A percentile compares a stretch with the other conserved stretches of the same genome.
Conservation (phyloP, 2,888 invertebrate species). For the Pyralis farinalis region DNA sequence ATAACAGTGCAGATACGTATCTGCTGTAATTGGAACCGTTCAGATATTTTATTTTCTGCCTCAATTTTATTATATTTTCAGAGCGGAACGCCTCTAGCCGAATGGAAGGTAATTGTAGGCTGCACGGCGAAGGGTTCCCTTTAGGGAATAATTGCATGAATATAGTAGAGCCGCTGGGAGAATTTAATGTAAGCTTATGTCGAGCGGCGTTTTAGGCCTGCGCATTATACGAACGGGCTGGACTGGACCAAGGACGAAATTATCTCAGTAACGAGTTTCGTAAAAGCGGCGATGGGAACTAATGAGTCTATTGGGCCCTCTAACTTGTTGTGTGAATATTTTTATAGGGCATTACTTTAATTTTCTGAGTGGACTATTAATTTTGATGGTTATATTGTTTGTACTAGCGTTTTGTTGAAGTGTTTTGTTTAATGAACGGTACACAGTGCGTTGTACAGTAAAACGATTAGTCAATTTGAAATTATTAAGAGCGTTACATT, state of each 20-base stretch:
- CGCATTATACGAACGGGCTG: conserved; percentile 60
- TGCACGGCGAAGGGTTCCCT: conserved; percentile 69
- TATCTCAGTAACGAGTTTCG: conserved; percentile 72
- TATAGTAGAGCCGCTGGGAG: conserved; percentile 69
- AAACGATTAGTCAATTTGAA: neutral
- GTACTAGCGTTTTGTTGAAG: conserved; percentile 18
- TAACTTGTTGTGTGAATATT: conserved; percentile 68
- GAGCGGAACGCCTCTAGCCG: conserved; percentile 59
- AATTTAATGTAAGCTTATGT: conserved; percentile 73
- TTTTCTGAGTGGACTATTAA: conserved; percentile 62
- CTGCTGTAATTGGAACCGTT: conserved; percentile 63
- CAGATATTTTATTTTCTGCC: conserved; percentile 68
- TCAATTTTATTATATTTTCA: conserved; percentile 71
- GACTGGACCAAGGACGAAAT: conserved; percentile 73
- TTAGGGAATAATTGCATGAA: conserved; percentile 76
- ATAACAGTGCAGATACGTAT: conserved; percentile 35
- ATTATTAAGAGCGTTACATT: neutral
- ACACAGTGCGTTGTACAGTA: conserved; percentile 13
- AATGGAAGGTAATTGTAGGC: conserved; percentile 77
- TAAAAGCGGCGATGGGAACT: conserved; percentile 69
- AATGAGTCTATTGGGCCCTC: conserved; percentile 70
- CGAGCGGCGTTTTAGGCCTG: conserved; percentile 56
- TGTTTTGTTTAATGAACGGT: conserved; percentile 19
- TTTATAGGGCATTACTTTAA: conserved; percentile 68
- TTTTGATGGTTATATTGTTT: conserved; percentile 54